These are phyloP conservation scores for Crocidura indochinensis DNA, from an alignment of 2,797 vertebrate genomes.

Conservation along the genomic window DNA sequence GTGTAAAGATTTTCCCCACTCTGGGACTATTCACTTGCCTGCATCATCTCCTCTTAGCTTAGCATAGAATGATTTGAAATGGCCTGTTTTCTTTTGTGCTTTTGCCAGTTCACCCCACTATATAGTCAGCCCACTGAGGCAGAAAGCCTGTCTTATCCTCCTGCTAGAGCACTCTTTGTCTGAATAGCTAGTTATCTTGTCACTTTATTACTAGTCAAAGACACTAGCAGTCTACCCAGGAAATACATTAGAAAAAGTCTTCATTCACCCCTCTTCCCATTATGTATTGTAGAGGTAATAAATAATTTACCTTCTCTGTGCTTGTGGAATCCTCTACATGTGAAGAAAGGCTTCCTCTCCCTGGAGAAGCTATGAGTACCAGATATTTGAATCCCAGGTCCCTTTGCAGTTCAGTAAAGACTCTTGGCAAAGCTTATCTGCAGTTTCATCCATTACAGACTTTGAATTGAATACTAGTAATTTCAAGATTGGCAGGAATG, in stretches of 20 bases:
- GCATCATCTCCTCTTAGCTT: background rate
- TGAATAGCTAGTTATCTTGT: constrained; percentile 17
- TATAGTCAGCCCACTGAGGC: constrained; percentile 9
- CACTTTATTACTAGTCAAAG: background rate
- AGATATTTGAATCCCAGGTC: background rate
- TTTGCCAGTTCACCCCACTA: background rate
- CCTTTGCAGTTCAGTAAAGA: background rate
- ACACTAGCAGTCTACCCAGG: background rate
- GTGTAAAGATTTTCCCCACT: background rate
- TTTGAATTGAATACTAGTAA: background rate
- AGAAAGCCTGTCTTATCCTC: background rate
- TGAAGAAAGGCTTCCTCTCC: background rate
- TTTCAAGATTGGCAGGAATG: background rate
- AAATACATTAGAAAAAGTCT: background rate
- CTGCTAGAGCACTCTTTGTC: background rate
- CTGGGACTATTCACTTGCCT: background rate
- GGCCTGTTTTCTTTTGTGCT: background rate
- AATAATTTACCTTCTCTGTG: background rate
- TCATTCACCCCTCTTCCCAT: background rate
- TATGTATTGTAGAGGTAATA: background rate
- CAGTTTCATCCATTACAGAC: background rate
- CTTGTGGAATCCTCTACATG: background rate
- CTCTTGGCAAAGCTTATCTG: background rate
- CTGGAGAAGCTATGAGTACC: background rate
- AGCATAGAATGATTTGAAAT: constrained; percentile 28